phyloP scores from a whole-genome alignment of 2,888 invertebrate genomes.

The Carterocephalus palaemon region DNA sequence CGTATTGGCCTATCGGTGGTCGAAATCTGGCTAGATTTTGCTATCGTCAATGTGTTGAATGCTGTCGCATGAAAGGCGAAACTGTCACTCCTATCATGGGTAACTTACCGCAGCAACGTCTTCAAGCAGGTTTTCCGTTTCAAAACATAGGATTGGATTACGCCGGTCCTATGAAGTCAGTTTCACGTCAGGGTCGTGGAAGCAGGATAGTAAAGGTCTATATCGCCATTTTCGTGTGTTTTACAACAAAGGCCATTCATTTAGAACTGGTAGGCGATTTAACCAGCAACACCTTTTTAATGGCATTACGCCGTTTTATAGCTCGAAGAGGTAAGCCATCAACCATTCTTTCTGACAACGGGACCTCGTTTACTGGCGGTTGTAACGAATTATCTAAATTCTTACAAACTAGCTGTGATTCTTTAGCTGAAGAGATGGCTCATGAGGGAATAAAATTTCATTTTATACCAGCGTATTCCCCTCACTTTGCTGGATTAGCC shows the following conservation, averaged over 20 bases:
- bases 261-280: no score
- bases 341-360: no score
- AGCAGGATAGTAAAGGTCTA: no score
- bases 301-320: no score
- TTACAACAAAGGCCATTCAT: slow-evolving; percentile 29
- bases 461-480: no score
- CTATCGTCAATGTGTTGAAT: slow-evolving; percentile 29
- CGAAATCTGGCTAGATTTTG: no score
- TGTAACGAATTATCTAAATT: slow-evolving; percentile 28
- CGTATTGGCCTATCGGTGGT: no score
- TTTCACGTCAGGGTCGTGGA: slow-evolving; percentile 26
- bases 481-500: slow-evolving; percentile 16
- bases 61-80: slow-evolving; percentile 30
- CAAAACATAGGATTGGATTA: slow-evolving; percentile 29
- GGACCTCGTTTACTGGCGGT: slow-evolving; percentile 33
- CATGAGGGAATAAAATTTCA: no score
- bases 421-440: no score
- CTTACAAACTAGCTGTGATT: slow-evolving; percentile 22
- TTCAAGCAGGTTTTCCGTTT: slow-evolving; percentile 20
- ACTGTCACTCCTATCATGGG: slow-evolving; percentile 31
- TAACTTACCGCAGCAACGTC: slow-evolving; percentile 28
- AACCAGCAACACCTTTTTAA: no score
- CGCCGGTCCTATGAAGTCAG: slow-evolving; percentile 28
- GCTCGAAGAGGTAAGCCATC: no score
- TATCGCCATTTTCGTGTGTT: slow-evolving; percentile 30